phyloP scores from a whole-genome alignment of 2,888 invertebrate genomes.

The Eristalis arbustorum region DNA sequence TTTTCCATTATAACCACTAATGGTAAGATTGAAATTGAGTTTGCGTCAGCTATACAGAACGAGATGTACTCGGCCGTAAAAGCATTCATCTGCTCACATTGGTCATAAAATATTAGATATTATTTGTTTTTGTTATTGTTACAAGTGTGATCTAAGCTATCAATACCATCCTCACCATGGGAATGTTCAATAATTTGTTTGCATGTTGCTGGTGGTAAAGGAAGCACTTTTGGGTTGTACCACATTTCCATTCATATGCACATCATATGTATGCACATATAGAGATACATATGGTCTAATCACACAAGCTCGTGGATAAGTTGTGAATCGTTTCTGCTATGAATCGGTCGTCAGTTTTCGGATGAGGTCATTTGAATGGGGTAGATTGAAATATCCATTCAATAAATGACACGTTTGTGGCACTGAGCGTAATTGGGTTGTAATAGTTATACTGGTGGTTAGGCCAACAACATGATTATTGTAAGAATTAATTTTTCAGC shows the following conservation, averaged over 20 bases:
- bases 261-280: background rate
- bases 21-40: conserved; percentile 25
- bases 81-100: background rate
- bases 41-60: background rate
- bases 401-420: conserved; percentile 49
- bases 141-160: conserved; percentile 38
- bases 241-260: background rate
- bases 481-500: conserved; percentile 28
- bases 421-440: conserved; percentile 31
- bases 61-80: conserved; percentile 5
- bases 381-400: conserved; percentile 46
- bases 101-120: conserved; percentile 27
- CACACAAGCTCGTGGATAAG: conserved; percentile 11
- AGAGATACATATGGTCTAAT: conserved; percentile 23
- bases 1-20: conserved; percentile 17
- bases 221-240: background rate
- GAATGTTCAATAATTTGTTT: conserved; percentile 14
- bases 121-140: conserved; percentile 31
- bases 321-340: conserved; percentile 36
- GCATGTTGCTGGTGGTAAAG: conserved; percentile 5
- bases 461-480: conserved; percentile 12
- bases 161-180: conserved; percentile 21
- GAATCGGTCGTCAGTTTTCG: conserved; percentile 51
- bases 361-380: conserved; percentile 44
- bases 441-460: conserved; percentile 35